phyloP scores from a whole-genome alignment of 2,797 vertebrate species.

The Chrysocyon brachyurus region DNA sequence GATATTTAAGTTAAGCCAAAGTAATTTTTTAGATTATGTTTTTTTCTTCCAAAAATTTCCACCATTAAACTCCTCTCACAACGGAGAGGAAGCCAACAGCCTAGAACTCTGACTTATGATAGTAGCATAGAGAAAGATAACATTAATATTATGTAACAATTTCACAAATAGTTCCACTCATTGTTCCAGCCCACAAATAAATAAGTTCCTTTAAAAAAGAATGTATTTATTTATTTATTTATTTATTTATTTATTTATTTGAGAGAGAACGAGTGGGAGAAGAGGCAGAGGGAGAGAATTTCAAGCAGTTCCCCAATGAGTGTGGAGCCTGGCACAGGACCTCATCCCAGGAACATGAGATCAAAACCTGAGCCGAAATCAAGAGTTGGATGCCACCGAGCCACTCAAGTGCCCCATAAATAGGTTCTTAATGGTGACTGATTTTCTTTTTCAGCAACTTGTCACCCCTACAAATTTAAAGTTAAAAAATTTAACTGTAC shows the following conservation, averaged over 20 bases:
- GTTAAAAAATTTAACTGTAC: background rate
- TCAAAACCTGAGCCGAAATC: background rate
- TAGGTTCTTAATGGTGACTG: background rate
- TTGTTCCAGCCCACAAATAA: background rate
- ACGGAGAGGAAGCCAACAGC: background rate
- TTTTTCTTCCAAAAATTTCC: background rate
- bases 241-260: background rate
- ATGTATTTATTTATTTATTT: background rate
- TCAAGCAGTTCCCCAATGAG: too few relatives aligned
- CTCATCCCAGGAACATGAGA: background rate
- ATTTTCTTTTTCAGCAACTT: background rate
- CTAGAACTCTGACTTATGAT: background rate
- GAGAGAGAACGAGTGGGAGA: too few relatives aligned
- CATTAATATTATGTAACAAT: background rate
- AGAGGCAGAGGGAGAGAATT: background rate
- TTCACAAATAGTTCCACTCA: background rate
- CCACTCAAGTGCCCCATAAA: background rate
- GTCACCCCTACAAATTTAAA: slow-evolving; percentile 30
- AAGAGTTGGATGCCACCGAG: background rate
- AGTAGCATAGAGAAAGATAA: background rate
- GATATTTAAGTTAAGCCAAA: background rate
- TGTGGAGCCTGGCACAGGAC: too few relatives aligned
- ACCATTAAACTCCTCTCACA: background rate
- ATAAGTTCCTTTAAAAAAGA: background rate
- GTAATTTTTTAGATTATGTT: background rate